Percentiles rank a stretch among this genome's conserved stretches.
These are phyloP conservation scores for Hypotaenidia okinawae DNA, from an alignment of 2,797 vertebrate genomes.

Conservation along the genomic window DNA sequence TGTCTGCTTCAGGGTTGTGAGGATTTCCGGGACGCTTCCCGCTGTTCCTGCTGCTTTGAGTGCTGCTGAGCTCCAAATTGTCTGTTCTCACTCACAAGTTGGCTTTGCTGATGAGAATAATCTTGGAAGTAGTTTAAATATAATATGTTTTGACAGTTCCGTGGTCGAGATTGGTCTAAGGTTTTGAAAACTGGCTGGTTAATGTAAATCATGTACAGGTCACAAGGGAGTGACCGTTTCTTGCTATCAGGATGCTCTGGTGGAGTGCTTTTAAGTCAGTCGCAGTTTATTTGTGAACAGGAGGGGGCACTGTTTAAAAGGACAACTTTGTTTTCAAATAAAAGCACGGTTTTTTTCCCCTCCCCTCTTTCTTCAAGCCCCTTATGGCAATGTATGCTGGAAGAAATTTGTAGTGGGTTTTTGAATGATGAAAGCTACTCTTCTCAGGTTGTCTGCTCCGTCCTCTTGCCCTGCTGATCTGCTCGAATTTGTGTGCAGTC, in stretches of 20 bases:
- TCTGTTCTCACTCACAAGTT: constrained; percentile 33
- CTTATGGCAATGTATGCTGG: background rate
- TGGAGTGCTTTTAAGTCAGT: fast-evolving
- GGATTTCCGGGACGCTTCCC: background rate
- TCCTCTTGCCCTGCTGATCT: background rate
- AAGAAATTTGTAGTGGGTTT: background rate
- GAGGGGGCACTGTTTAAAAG: constrained; percentile 76
- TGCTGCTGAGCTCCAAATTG: background rate
- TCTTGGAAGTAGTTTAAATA: constrained; percentile 7
- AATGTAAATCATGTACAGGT: constrained; percentile 3
- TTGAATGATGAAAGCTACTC: background rate
- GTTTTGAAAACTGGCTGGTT: constrained; percentile 26
- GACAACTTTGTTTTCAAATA: constrained; percentile 4
- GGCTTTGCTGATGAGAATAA: constrained; percentile 44
- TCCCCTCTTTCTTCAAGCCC: background rate
- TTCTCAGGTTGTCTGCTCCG: background rate
- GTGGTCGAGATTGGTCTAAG: constrained; percentile 25
- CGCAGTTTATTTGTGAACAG: background rate
- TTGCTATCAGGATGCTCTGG: background rate
- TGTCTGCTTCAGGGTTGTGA: background rate
- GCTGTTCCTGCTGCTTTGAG: background rate
- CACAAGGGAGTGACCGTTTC: background rate
- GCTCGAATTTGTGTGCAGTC: background rate
- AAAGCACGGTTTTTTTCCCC: background rate
- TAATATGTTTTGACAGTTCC: constrained; percentile 35